Conservation (phyloP, 1,140 invertebrate species). For the Chlorops oryzae region DNA sequence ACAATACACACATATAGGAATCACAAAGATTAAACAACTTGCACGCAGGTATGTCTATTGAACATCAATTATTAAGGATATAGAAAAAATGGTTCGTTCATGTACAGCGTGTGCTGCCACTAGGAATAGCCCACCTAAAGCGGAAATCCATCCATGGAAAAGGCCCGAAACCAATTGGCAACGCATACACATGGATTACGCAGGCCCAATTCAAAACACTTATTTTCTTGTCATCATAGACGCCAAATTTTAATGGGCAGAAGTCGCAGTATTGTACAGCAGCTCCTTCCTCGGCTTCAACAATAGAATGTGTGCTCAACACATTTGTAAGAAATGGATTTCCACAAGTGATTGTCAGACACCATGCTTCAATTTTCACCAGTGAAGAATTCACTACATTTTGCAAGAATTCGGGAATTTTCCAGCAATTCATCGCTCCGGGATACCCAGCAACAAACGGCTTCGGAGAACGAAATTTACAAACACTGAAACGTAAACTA, state of each 20-base stretch:
- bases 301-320: conserved; percentile 3
- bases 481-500: conserved; percentile 37
- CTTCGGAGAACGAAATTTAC: conserved; percentile 33
- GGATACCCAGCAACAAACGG: conserved; percentile 40
- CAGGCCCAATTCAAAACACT: background rate
- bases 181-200: conserved; percentile 4
- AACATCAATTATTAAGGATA: background rate
- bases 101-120: background rate
- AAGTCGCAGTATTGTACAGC: too few relatives aligned
- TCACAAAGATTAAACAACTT: background rate
- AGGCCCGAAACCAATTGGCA: background rate
- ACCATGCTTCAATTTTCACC: background rate
- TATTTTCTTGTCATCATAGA: conserved; percentile 20
- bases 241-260: conserved; percentile 35
- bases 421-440: conserved; percentile 27
- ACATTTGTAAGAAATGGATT: background rate
- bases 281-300: too few relatives aligned
- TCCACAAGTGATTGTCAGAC: background rate
- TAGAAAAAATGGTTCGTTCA: background rate
- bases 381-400: background rate
- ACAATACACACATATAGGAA: background rate
- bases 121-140: background rate
- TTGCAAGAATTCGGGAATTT: conserved; percentile 17
- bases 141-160: background rate
- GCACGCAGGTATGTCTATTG: background rate